Percentiles rank a stretch among this genome's conserved stretches.
Evolutionary conservation across 2,113 vertebrate genomes (phyloP).

Genomic region (Sylvicapra grimmia): DNA sequence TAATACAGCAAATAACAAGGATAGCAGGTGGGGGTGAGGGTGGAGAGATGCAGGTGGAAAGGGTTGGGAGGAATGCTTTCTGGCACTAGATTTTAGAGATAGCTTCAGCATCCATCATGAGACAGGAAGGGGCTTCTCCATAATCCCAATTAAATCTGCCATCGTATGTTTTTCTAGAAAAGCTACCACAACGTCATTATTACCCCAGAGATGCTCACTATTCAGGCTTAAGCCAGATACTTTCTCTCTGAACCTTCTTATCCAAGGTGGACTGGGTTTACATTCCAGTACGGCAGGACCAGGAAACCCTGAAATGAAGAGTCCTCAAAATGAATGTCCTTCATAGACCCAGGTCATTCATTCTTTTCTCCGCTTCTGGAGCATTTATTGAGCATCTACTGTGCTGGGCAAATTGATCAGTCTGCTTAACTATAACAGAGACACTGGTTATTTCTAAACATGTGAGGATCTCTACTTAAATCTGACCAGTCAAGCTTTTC

Average conservation of each 20-base stretch:
- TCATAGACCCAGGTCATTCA: neutral
- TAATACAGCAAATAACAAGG: neutral
- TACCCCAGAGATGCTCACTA: neutral
- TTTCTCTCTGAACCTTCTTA: neutral
- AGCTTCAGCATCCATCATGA: neutral
- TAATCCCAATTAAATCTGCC: neutral
- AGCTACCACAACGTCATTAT: neutral
- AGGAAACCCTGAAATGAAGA: neutral
- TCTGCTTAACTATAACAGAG: neutral
- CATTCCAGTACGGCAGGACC: neutral
- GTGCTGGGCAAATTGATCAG: neutral
- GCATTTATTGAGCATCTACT: neutral
- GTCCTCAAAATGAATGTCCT: neutral
- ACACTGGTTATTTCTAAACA: neutral
- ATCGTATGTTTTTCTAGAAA: neutral
- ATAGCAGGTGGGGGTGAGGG: too few relatives aligned
- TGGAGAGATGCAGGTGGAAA: neutral
- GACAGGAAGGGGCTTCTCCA: neutral
- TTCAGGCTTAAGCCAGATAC: neutral
- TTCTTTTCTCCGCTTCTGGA: neutral
- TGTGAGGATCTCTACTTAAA: neutral
- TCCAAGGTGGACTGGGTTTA: neutral
- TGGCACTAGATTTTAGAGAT: neutral
- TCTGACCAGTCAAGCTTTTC: neutral
- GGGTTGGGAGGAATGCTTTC: accelerated